These are phyloP conservation scores for Lophius americanus DNA, from an alignment of 2,797 vertebrate species.

Conservation along the genomic window DNA sequence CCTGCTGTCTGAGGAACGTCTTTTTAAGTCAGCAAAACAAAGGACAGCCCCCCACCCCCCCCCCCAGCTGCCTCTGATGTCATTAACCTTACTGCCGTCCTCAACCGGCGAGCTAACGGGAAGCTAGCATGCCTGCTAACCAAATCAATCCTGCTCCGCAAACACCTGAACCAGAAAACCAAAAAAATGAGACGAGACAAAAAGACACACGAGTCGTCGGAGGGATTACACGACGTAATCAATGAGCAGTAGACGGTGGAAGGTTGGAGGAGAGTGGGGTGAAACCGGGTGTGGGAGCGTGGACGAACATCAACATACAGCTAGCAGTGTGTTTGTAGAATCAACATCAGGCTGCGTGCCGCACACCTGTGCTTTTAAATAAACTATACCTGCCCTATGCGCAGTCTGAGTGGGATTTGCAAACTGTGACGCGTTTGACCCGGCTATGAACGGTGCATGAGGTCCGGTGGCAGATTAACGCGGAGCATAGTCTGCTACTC, in stretches of 20 bases:
- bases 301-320: slow-evolving; percentile 14
- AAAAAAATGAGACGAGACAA: not conserved
- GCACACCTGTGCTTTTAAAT: slow-evolving; percentile 4
- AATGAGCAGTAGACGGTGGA: not conserved
- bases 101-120: slow-evolving; percentile 13
- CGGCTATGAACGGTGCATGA: not conserved
- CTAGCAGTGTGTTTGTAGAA: not conserved
- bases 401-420: slow-evolving; percentile 1
- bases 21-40: slow-evolving; percentile 52
- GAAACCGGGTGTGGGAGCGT: not conserved
- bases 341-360: not conserved
- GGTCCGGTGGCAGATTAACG: not conserved
- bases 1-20: not conserved
- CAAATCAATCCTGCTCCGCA: not conserved
- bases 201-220: not conserved
- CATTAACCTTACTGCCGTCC: not conserved
- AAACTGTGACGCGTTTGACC: slow-evolving; percentile 15
- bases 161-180: not conserved
- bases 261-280: not conserved
- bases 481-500: slow-evolving; percentile 3
- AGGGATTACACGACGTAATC: not conserved
- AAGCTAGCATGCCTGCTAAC: slow-evolving; percentile 33
- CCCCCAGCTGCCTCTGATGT: not conserved
- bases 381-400: not conserved
- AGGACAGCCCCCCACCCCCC: not conserved